Conservation (phyloP, 2,797 vertebrate genomes). For the Cuculus canorus region DNA sequence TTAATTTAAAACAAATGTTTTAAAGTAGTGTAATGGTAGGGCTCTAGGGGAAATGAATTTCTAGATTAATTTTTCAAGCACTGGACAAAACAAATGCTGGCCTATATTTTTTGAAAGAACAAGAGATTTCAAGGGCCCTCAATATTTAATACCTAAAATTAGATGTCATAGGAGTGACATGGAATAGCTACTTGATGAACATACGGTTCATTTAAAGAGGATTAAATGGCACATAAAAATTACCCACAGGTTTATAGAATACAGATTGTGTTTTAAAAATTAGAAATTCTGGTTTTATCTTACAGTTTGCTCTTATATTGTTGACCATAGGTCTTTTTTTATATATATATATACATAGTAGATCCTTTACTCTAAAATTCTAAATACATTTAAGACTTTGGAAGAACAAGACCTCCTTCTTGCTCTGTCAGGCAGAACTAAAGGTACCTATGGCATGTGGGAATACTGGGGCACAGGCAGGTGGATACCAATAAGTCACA, state of each 20-base stretch:
- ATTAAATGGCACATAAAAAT: neutral
- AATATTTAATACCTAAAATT: neutral
- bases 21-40: neutral
- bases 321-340: neutral
- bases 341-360: too few species aligned
- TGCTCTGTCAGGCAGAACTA: neutral
- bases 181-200: neutral
- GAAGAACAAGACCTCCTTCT: neutral
- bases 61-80: neutral
- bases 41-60: neutral
- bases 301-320: fast-evolving
- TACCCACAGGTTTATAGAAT: neutral
- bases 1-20: neutral
- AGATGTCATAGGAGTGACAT: neutral
- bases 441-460: neutral
- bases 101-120: neutral
- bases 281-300: neutral
- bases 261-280: neutral
- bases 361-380: neutral
- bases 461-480: neutral
- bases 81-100: neutral
- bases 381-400: neutral
- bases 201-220: neutral
- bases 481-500: neutral
- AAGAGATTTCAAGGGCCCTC: neutral